A percentile compares a stretch with the other conserved stretches of the same genome.
phyloP scores from a whole-genome alignment of 2,888 invertebrate species.

The Thecocarcelia acutangulata region DNA sequence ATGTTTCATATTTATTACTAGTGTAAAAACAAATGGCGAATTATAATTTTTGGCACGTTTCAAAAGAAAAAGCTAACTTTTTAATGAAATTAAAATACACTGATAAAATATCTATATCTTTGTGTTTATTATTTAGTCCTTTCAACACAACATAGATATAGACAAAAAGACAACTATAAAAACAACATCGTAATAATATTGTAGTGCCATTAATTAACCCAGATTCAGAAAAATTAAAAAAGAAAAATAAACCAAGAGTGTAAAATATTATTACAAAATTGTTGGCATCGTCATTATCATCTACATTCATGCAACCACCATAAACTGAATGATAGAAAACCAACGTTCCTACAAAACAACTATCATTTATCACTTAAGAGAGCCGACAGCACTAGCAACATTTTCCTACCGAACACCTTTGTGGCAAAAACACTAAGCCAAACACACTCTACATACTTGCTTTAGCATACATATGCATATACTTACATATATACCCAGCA shows the following conservation, averaged over 20 bases:
- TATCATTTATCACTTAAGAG: conserved; percentile 54
- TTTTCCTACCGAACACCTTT: conserved; percentile 18
- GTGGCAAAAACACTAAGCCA: not conserved
- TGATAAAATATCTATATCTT: not conserved
- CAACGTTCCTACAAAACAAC: conserved; percentile 35
- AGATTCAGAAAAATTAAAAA: conserved; percentile 17
- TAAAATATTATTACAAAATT: conserved; percentile 9
- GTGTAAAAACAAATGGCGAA: not conserved
- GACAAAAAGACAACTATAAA: not conserved
- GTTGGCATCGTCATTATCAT: not conserved
- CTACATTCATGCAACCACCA: conserved; percentile 1
- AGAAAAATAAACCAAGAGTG: not conserved
- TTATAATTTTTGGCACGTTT: conserved; percentile 4
- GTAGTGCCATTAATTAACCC: conserved; percentile 57
- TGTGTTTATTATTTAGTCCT: conserved; percentile 27
- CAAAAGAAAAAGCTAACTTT: not conserved
- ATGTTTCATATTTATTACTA: no score
- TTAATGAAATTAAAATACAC: not conserved
- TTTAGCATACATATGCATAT: no score
- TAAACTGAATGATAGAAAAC: conserved; percentile 30
- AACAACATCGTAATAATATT: conserved; percentile 16
- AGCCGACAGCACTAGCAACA: conserved; percentile 22
- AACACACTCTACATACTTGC: no score
- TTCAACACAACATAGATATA: not conserved
- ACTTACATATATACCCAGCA: no score